Evolutionary conservation across 2,113 vertebrate genomes (phyloP), one percentile per base, ranked within the genome.

Genomic region (Gallinago jamesoni): DNA sequence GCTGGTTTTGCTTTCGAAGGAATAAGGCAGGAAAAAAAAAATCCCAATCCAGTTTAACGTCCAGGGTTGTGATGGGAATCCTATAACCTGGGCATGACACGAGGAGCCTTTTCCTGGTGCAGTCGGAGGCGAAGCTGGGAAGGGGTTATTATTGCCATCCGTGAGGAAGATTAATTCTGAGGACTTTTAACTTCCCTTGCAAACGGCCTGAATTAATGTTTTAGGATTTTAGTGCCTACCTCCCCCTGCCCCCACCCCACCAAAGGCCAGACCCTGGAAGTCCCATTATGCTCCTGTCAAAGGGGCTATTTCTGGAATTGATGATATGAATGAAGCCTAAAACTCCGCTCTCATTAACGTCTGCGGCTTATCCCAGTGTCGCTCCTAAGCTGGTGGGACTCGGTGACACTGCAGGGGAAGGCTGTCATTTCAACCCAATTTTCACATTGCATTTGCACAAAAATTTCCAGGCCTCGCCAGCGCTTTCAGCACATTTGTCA

Each of bases 381-480:
- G 55, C 83, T 95, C 92, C 90, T 83, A 78, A 95, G 90, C 94
- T 91, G 86, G 91, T 90, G 87, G 94, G 86, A 94, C 84, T 91
- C 3, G 39, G 83, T 96, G 96, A 79, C 94, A 89, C 85, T 93
- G 95, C 94, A 95, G 90, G 67, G 89, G 85, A 68, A 96, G 90
- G 62, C 92, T 97, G 95, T 97, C 96, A 85, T 93, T 96, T 95
- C 95, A 93, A 89, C 95, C 95, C 93, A 92, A 90, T 94, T 96
- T 96, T 93, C 69, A 60, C 60, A 87, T 91, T 72, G 27, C 86
- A 67, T 90, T 94, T 94, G 69, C 87, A 88, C 91, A 85, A 82
- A 87, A 85, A 84, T 85, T 90, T 90, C 96, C 81, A 83, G 88
- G 83, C 90, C 47, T 90, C 5, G 25, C 63, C 56, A 53, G 64